phyloP scores from a whole-genome alignment of 2,113 vertebrate genomes.

The Notarius lentiginosus region DNA sequence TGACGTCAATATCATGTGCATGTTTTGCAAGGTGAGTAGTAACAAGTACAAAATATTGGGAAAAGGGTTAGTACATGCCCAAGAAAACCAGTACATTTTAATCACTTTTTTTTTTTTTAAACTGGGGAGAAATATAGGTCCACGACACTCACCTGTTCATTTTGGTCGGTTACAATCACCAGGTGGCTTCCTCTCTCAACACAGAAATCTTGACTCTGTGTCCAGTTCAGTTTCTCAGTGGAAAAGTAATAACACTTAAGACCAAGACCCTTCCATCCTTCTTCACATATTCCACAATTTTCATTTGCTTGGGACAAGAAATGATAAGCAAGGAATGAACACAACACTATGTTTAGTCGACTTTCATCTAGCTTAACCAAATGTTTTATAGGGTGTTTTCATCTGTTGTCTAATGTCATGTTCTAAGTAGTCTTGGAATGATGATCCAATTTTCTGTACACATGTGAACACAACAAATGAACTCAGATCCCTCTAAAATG shows the following conservation, averaged over 20 bases:
- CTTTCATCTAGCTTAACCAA: background rate
- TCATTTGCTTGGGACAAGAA: background rate
- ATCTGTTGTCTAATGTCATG: background rate
- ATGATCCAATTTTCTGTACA: too few relatives aligned
- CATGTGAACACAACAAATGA: background rate
- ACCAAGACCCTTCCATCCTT: slow-evolving; percentile 19
- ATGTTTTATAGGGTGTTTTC: too few relatives aligned
- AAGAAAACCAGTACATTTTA: too few relatives aligned
- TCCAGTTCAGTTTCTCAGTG: slow-evolving; percentile 32
- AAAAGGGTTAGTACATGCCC: too few relatives aligned
- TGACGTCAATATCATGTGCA: too few relatives aligned
- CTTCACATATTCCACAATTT: background rate
- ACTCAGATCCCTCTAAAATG: slow-evolving; percentile 1
- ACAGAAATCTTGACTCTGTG: slow-evolving; percentile 42
- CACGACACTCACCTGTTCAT: slow-evolving; percentile 37
- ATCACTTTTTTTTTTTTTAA: background rate
- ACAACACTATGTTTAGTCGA: background rate
- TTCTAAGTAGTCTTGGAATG: too few relatives aligned
- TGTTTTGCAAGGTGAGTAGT: background rate
- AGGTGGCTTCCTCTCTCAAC: slow-evolving; percentile 41
- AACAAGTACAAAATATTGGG: background rate
- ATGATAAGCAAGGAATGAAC: background rate
- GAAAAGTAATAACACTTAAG: slow-evolving; percentile 53
- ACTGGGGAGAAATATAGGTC: background rate
- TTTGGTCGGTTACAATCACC: slow-evolving; percentile 43